Conservation (phyloP, 2,888 invertebrate species). For the Mechanitis messenoides region DNA sequence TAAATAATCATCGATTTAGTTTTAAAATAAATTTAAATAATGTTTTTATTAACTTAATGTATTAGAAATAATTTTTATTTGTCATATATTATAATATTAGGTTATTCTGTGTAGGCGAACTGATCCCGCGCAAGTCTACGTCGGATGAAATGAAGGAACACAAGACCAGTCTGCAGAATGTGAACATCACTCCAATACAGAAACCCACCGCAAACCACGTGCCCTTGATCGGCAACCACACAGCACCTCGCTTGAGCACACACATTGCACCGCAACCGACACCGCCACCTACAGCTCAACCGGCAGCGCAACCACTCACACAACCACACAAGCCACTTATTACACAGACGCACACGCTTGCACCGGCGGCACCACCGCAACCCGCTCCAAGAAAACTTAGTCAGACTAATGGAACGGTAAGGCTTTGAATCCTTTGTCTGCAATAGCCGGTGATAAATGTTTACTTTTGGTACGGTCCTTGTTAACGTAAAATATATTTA, state of each 20-base stretch:
- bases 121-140: slow-evolving; percentile 57
- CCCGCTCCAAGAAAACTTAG: slow-evolving; percentile 70
- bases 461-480: too few species aligned
- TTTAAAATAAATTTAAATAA: neutral
- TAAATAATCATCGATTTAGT: neutral
- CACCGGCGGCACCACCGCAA: slow-evolving; percentile 52
- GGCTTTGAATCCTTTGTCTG: slow-evolving; percentile 26
- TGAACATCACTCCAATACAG: slow-evolving; percentile 44
- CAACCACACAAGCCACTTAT: slow-evolving; percentile 35
- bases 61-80: neutral
- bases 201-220: slow-evolving; percentile 49
- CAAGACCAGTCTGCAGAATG: slow-evolving; percentile 59
- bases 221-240: slow-evolving; percentile 46
- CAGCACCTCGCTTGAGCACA: slow-evolving; percentile 33
- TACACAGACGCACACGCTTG: slow-evolving; percentile 26
- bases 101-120: slow-evolving; percentile 45
- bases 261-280: slow-evolving; percentile 33
- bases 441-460: too few species aligned
- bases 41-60: neutral
- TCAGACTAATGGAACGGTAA: slow-evolving; percentile 68
- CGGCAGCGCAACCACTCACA: slow-evolving; percentile 33
- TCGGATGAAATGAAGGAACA: slow-evolving; percentile 70
- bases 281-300: slow-evolving; percentile 40
- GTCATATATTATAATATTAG: slow-evolving; percentile 12
- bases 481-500: too few species aligned